Evolutionary conservation across 1,140 invertebrate species (phyloP).

Genomic region (Littorina saxatilis): DNA sequence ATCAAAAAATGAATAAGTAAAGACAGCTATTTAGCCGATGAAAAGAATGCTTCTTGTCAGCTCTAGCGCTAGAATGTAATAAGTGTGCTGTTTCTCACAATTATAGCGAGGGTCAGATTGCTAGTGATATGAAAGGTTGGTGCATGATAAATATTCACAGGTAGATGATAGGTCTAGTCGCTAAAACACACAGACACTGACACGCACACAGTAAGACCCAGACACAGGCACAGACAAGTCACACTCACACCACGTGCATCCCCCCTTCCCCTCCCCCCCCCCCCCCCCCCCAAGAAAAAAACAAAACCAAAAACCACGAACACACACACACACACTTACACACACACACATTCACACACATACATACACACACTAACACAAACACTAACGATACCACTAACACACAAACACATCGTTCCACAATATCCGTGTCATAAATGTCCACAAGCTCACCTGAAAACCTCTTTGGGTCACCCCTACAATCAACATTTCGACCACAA

Average conservation of each 20-base stretch:
- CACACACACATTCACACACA: constrained; percentile 13
- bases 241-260: background rate
- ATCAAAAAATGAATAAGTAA: too few relatives aligned
- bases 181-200: background rate
- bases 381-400: constrained; percentile 2
- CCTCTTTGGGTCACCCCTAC: too few relatives aligned
- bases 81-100: too few relatives aligned
- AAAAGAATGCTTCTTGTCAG: too few relatives aligned
- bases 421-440: too few relatives aligned
- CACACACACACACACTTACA: constrained; percentile 5
- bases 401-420: constrained; percentile 10
- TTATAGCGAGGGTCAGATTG: too few relatives aligned
- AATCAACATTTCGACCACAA: too few relatives aligned
- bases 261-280: background rate
- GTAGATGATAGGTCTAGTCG: background rate
- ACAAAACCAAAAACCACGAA: too few relatives aligned
- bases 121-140: background rate
- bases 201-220: background rate
- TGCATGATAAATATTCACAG: background rate
- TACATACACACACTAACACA: background rate
- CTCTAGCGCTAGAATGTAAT: too few relatives aligned
- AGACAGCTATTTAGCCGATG: too few relatives aligned
- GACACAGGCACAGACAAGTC: background rate
- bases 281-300: too few relatives aligned
- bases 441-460: too few relatives aligned